Evolutionary conservation across 1,140 invertebrate genomes (phyloP).

Genomic region (Camponotus pennsylvanicus): DNA sequence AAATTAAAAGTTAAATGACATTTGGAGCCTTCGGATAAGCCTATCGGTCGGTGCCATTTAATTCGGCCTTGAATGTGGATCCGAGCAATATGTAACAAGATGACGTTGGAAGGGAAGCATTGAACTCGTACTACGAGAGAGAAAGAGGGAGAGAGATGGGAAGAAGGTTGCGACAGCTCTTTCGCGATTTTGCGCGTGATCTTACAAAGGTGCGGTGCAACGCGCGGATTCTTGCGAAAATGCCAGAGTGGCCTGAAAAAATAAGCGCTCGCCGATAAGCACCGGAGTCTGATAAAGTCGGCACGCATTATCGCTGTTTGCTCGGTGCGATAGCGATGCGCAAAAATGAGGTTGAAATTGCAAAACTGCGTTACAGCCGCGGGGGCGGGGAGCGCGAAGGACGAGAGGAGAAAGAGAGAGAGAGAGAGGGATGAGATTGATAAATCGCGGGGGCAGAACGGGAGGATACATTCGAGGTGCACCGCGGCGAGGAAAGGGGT

Average conservation of each 20-base stretch:
- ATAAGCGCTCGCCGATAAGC: slow-evolving; percentile 81
- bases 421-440: slow-evolving; percentile 61
- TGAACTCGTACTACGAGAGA: slow-evolving; percentile 8
- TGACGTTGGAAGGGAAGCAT: slow-evolving; percentile 7
- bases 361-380: slow-evolving; percentile 77
- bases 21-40: not conserved
- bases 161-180: slow-evolving; percentile 71
- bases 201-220: slow-evolving; percentile 71
- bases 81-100: not conserved
- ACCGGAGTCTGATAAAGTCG: slow-evolving; percentile 78
- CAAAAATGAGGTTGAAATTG: slow-evolving; percentile 85
- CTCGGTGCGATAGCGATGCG: slow-evolving; percentile 80
- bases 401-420: not conserved
- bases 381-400: not conserved
- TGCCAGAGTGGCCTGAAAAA: slow-evolving; percentile 83
- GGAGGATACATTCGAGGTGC: slow-evolving; percentile 53
- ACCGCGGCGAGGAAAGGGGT: slow-evolving; percentile 65
- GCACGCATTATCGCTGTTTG: slow-evolving; percentile 83
- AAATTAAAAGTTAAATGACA: not conserved
- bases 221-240: slow-evolving; percentile 82
- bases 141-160: not conserved
- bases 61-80: slow-evolving; percentile 14
- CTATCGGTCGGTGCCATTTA: slow-evolving; percentile 25
- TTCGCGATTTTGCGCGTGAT: slow-evolving; percentile 59
- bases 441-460: slow-evolving; percentile 67